These are phyloP conservation scores for Ictalurus furcatus DNA, from an alignment of 2,113 vertebrate genomes.

Conservation along the genomic window DNA sequence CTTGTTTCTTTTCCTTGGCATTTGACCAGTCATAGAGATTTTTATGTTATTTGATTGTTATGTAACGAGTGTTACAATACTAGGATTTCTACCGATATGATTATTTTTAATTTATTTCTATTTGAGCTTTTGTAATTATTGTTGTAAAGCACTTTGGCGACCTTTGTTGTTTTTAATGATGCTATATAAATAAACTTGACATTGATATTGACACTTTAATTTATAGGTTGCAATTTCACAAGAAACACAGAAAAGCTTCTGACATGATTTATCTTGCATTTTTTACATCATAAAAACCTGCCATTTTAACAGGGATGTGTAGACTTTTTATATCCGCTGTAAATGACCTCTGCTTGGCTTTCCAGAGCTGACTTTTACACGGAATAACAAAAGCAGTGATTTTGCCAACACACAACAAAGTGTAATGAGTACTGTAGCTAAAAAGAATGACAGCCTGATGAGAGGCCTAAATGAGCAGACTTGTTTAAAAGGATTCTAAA, in stretches of 20 bases:
- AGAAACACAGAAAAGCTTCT: neutral
- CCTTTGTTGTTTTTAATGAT: too few relatives aligned
- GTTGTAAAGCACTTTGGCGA: too few relatives aligned
- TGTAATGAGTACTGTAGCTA: neutral
- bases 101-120: too few relatives aligned
- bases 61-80: too few relatives aligned
- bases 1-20: too few relatives aligned
- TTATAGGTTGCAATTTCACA: neutral
- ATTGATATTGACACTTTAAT: neutral
- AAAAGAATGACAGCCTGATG: neutral
- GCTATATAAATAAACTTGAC: too few relatives aligned
- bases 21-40: too few relatives aligned
- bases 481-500: neutral
- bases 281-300: neutral
- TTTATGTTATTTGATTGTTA: too few relatives aligned
- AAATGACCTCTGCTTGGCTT: neutral
- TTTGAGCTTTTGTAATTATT: too few relatives aligned
- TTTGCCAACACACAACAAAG: neutral
- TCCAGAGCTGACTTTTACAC: neutral
- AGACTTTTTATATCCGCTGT: neutral
- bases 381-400: neutral
- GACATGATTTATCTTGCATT: neutral
- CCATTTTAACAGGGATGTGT: neutral
- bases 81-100: too few relatives aligned
- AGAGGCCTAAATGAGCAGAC: neutral